These are phyloP conservation scores for Hephaestus fuliginosus DNA, from an alignment of 2,797 vertebrate species.

Conservation along the genomic window DNA sequence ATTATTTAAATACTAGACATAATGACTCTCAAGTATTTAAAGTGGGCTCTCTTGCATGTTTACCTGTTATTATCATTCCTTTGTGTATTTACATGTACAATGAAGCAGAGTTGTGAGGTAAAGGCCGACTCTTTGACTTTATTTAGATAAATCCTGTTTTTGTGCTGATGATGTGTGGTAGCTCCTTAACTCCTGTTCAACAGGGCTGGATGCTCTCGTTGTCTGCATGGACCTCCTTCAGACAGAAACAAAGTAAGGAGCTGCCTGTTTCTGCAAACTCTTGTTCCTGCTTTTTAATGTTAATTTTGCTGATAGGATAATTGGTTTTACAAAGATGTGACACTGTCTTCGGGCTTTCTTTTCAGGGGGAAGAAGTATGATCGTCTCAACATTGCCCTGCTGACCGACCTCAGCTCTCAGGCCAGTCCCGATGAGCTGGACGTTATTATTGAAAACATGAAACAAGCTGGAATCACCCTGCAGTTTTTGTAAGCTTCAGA, in stretches of 20 bases:
- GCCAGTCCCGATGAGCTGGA: slow-evolving; percentile 91
- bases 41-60: neutral
- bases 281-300: neutral
- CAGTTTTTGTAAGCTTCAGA: slow-evolving; percentile 94
- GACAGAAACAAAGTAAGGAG: slow-evolving; percentile 90
- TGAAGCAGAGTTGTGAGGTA: neutral
- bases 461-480: slow-evolving; percentile 88
- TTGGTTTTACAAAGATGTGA: neutral
- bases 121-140: neutral
- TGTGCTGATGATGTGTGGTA: neutral
- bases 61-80: neutral
- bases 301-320: neutral
- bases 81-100: neutral
- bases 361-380: slow-evolving; percentile 92
- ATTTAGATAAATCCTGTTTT: neutral
- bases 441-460: slow-evolving; percentile 90
- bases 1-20: neutral
- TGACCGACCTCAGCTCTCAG: slow-evolving; percentile 91
- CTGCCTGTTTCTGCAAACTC: neutral
- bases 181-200: slow-evolving; percentile 68
- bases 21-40: neutral
- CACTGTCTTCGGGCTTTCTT: slow-evolving; percentile 40
- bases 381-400: slow-evolving; percentile 90
- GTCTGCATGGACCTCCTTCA: slow-evolving; percentile 97
- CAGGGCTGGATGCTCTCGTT: slow-evolving; percentile 95